Conservation (phyloP, 1,140 invertebrate species). For the Calliopsis andreniformis region DNA sequence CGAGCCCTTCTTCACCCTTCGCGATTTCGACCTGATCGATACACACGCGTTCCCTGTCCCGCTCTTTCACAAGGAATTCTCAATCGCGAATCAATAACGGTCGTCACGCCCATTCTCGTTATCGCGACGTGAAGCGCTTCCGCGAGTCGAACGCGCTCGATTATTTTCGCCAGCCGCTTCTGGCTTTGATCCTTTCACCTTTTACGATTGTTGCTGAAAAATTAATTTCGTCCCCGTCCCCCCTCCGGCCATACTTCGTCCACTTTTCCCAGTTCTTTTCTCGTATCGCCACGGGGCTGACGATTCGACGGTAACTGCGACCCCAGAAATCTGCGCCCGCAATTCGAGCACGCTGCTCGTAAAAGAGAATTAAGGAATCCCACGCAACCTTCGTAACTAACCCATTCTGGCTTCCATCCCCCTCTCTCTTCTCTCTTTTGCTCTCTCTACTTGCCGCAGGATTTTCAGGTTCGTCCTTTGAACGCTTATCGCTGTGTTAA, state of each 20-base stretch:
- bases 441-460: background rate
- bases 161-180: background rate
- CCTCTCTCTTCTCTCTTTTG: background rate
- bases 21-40: constrained; percentile 9
- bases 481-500: background rate
- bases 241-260: background rate
- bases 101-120: constrained; percentile 10
- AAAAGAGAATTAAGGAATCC: constrained; percentile 26
- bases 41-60: background rate
- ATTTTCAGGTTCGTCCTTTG: background rate
- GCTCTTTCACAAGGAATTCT: constrained; percentile 6
- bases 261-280: background rate
- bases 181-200: constrained; percentile 19
- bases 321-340: constrained; percentile 1
- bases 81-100: constrained; percentile 33
- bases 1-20: background rate
- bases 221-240: constrained; percentile 8
- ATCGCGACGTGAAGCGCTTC: background rate
- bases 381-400: background rate
- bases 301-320: background rate
- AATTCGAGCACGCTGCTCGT: constrained; percentile 5
- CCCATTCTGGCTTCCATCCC: background rate
- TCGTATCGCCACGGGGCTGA: background rate
- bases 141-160: too few relatives aligned
- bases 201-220: constrained; percentile 29